Percentiles rank a stretch among this genome's conserved stretches.
Evolutionary conservation across 2,113 vertebrate species (phyloP).

Genomic region (Seriola aureovittata): DNA sequence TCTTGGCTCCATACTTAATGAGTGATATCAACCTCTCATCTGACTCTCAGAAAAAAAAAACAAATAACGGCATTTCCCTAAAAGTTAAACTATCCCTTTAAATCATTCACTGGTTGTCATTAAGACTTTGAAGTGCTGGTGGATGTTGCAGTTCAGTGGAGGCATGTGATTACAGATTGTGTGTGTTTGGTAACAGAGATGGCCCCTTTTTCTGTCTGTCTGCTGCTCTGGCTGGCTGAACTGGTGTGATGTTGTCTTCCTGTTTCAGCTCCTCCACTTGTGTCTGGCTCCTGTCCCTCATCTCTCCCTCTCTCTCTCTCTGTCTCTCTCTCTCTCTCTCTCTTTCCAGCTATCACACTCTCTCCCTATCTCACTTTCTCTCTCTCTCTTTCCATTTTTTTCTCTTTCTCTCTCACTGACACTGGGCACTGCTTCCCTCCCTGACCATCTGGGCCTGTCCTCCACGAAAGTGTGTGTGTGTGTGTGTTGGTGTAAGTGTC

Average conservation of each 20-base stretch:
- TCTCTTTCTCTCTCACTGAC: conserved; percentile 68
- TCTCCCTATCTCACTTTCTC: conserved; percentile 37
- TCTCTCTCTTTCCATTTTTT: conserved; percentile 24
- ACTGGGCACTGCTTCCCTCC: conserved; percentile 78
- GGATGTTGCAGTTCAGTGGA: conserved; percentile 31
- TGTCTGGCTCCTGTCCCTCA: conserved; percentile 59
- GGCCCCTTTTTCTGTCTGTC: conserved; percentile 56
- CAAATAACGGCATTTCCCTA: not conserved
- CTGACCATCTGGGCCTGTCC: conserved; percentile 82
- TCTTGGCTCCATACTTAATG: not conserved
- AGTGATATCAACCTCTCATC: not conserved
- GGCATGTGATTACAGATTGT: conserved; percentile 57
- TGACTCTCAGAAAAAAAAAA: not conserved
- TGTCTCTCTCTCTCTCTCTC: conserved; percentile 51
- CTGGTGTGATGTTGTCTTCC: conserved; percentile 72
- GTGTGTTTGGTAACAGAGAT: conserved; percentile 69
- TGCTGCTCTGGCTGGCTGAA: conserved; percentile 57
- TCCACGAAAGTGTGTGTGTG: conserved; percentile 46
- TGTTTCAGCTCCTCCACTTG: conserved; percentile 68
- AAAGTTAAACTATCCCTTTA: conserved; percentile 3
- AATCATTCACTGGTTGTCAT: conserved; percentile 1
- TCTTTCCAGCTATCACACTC: conserved; percentile 25
- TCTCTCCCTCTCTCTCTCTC: conserved; percentile 36
- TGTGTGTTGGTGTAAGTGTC: conserved; percentile 17
- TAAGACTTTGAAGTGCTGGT: conserved; percentile 6